Evolutionary conservation across 2,888 invertebrate species (phyloP), one percentile per base, ranked within the genome.

Genomic region (Chironomus riparius): DNA sequence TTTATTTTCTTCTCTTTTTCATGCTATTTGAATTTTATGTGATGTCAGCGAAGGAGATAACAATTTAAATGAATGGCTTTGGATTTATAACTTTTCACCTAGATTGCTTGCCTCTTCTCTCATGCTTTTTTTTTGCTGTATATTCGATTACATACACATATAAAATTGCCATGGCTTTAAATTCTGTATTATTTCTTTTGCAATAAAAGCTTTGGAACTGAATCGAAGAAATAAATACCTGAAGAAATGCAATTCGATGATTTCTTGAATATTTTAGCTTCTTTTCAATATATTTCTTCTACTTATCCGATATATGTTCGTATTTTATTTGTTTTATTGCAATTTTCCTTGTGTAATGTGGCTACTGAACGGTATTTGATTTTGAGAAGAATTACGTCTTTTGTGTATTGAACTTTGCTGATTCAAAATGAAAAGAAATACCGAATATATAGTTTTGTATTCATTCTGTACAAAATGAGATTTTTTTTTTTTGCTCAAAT

Each of bases 51-150:
- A 22, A 21, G 65, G 65, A 65, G 65, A 65, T 65, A 65, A 65
- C 65, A 65, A 65, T 65, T 65, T 65, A 22, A 65, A 65, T 22
- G 65, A 65, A 65, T 65, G 65, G 65, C 65, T 65, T 65, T 65
- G 24, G 22, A 21, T 65, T 21, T 22, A 65, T 65, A 24, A 24
- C 65, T 24, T 21, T 65, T 24, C 21, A 24, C 65, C 24, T 65
- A 56, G 56, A 65, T 65, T 65, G 65, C 65, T 65, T 65, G 21
- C 22, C 21, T 21, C 65, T 65, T 21, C 28, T 28, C 28, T 28
- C 28, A 3, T 24, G 22, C 50, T 50, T 50, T 10, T 50, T 4
- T n/a, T n/a, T n/a, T n/a, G n/a, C n/a, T 50, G 50, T 50, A 15
- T 56, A 15, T 56, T 56, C 56, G 38, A 38, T 38, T 38, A 38